Percentiles rank a stretch among this genome's conserved stretches.
phyloP scores from a whole-genome alignment of 2,797 vertebrate species.

The Sebastiscus tertius region DNA sequence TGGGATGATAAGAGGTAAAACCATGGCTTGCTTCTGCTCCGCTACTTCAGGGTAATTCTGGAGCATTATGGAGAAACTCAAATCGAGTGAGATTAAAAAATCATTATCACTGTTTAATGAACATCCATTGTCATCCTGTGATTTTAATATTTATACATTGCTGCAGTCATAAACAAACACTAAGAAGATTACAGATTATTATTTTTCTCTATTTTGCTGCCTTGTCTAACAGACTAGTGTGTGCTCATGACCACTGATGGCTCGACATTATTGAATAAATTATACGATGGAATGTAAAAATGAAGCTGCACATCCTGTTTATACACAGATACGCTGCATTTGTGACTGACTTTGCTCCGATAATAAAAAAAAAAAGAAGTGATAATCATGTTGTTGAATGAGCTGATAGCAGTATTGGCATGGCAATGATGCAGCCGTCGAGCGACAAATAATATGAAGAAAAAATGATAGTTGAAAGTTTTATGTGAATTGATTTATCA shows the following conservation, averaged over 20 bases:
- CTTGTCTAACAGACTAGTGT: constrained; percentile 25
- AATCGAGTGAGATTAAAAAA: constrained; percentile 81
- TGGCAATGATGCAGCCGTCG: not conserved
- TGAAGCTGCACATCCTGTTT: constrained; percentile 32
- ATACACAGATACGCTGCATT: constrained; percentile 7
- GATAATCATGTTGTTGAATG: constrained; percentile 14
- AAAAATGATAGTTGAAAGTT: not conserved
- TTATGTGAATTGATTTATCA: not conserved
- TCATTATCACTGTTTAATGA: constrained; percentile 82
- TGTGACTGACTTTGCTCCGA: constrained; percentile 10
- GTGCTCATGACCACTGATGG: constrained; percentile 38
- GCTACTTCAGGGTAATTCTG: constrained; percentile 71
- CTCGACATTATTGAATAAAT: constrained; percentile 39
- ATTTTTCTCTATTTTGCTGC: constrained; percentile 51
- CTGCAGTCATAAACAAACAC: constrained; percentile 67
- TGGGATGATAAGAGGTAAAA: constrained; percentile 75
- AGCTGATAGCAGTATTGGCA: constrained; percentile 14
- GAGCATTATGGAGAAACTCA: constrained; percentile 72
- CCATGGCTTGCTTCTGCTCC: constrained; percentile 66
- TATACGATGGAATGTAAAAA: constrained; percentile 44
- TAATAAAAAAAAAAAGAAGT: not conserved
- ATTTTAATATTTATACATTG: constrained; percentile 75
- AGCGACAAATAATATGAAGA: not conserved
- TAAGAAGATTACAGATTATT: constrained; percentile 73
- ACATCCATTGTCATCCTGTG: constrained; percentile 69